Conservation (phyloP, 2,113 vertebrate genomes). For the Macrotus californicus region DNA sequence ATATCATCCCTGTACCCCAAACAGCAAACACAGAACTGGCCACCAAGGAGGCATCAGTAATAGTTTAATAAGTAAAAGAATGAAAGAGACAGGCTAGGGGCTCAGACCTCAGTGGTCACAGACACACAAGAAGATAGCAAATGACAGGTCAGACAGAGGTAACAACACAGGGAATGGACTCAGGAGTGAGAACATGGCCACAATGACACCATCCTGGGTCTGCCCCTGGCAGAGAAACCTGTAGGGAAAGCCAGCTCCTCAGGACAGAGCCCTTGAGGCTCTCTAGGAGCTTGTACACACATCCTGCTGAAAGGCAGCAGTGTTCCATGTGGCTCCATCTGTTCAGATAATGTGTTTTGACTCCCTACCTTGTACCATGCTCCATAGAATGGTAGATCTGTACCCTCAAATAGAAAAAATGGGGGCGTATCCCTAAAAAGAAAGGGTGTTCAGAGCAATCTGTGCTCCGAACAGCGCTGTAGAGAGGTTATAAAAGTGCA, state of each 20-base stretch:
- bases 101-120: not conserved
- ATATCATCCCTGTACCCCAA: not conserved
- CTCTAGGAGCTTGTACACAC: not conserved
- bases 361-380: not conserved
- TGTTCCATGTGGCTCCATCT: not conserved
- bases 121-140: not conserved
- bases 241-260: not conserved
- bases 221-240: not conserved
- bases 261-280: not conserved
- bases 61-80: not conserved
- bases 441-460: not conserved
- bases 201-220: not conserved
- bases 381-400: not conserved
- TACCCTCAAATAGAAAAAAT: not conserved
- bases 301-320: not conserved
- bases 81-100: not conserved
- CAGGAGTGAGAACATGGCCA: not conserved
- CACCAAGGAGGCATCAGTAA: not conserved
- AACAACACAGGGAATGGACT: not conserved
- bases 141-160: not conserved
- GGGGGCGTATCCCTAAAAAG: not conserved
- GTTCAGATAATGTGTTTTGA: not conserved
- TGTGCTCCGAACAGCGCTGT: not conserved
- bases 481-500: not conserved
- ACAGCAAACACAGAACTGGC: not conserved